phyloP scores from a whole-genome alignment of 2,888 invertebrate species.

The Athalia cordata region DNA sequence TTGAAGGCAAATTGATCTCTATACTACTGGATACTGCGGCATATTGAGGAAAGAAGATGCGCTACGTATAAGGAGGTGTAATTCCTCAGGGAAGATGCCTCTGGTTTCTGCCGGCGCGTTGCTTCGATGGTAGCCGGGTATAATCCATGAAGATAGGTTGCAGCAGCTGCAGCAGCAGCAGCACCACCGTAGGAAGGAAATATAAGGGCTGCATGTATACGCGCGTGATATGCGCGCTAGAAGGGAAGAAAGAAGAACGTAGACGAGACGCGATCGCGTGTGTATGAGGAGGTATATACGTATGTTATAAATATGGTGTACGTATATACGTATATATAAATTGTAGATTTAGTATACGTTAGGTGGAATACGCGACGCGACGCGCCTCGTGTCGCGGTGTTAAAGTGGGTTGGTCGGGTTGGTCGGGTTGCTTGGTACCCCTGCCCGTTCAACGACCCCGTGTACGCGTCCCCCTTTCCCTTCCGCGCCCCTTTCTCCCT shows the following conservation, averaged over 20 bases:
- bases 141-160: no score
- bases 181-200: no score
- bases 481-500: slow-evolving; percentile 13
- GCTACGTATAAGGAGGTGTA: no score
- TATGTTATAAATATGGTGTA: not conserved
- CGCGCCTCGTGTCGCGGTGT: slow-evolving; percentile 31
- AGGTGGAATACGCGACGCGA: slow-evolving; percentile 3
- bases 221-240: not conserved
- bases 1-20: no score
- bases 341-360: no score
- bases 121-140: no score
- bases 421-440: slow-evolving; percentile 34
- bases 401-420: slow-evolving; percentile 24
- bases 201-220: no score
- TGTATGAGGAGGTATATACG: not conserved
- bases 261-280: not conserved
- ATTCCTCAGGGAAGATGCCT: no score
- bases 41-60: no score
- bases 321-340: not conserved
- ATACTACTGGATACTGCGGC: no score
- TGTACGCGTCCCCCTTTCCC: slow-evolving; percentile 6
- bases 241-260: not conserved
- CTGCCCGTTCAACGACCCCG: slow-evolving; percentile 44
- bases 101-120: no score
- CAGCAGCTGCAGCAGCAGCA: no score